These are phyloP conservation scores for Cerastis rubricosa DNA, from an alignment of 2,888 invertebrate genomes.

Conservation along the genomic window DNA sequence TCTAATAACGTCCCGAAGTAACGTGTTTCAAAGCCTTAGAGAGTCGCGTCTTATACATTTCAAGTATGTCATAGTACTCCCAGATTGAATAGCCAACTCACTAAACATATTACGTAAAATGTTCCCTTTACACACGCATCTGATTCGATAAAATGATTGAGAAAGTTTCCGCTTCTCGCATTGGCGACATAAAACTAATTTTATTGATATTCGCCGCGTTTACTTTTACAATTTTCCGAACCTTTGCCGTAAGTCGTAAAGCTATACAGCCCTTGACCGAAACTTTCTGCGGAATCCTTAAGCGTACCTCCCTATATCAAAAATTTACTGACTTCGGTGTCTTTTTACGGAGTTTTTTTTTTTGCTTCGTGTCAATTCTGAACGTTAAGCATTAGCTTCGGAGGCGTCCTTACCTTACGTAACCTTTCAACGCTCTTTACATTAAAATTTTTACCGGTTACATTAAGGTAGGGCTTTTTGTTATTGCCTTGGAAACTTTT, in stretches of 20 bases:
- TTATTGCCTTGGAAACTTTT: constrained; percentile 65
- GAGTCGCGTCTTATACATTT: constrained; percentile 51
- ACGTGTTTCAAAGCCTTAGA: constrained; percentile 48
- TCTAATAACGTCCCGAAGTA: constrained; percentile 44
- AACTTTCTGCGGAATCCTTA: constrained; percentile 72
- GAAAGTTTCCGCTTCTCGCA: constrained; percentile 69
- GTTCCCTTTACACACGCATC: constrained; percentile 56
- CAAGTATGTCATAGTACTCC: constrained; percentile 51
- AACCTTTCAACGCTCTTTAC: constrained; percentile 63
- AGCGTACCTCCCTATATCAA: constrained; percentile 70
- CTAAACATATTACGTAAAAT: constrained; percentile 56
- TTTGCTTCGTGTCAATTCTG: constrained; percentile 53
- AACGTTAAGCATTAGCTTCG: constrained; percentile 51
- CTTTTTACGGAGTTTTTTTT: constrained; percentile 65
- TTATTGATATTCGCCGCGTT: constrained; percentile 74
- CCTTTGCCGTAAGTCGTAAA: constrained; percentile 72
- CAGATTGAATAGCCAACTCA: constrained; percentile 54
- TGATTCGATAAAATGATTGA: constrained; percentile 70
- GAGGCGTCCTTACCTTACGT: constrained; percentile 55
- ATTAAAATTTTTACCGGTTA: constrained; percentile 62
- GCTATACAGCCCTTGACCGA: constrained; percentile 74
- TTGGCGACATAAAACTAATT: constrained; percentile 74
- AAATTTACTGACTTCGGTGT: constrained; percentile 71
- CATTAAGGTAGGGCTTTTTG: constrained; percentile 64
- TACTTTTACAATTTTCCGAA: constrained; percentile 72